A percentile compares a stretch with the other conserved stretches of the same genome.
Evolutionary conservation across 2,797 vertebrate genomes (phyloP).

Genomic region (Mus spretus): DNA sequence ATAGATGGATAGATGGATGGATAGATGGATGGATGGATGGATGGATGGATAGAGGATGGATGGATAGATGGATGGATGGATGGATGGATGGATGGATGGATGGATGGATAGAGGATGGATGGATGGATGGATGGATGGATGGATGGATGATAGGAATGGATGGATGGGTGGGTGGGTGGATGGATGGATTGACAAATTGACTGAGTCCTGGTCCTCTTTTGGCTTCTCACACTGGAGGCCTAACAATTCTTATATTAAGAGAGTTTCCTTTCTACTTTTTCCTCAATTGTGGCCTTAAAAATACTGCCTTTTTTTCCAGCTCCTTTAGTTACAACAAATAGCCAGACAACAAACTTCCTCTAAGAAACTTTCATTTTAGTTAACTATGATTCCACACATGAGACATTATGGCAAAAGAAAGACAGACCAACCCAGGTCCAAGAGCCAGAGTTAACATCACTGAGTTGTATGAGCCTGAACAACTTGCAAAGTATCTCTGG

Average conservation of each 20-base stretch:
- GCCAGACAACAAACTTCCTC: neutral
- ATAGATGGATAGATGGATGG: neutral
- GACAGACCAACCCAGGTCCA: slow-evolving; percentile 3
- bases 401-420: slow-evolving; percentile 40
- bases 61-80: too few relatives aligned
- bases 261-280: neutral
- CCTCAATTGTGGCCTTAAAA: slow-evolving; percentile 40
- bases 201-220: neutral
- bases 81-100: too few relatives aligned
- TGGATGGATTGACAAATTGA: neutral
- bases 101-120: neutral
- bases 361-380: slow-evolving; percentile 13
- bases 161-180: neutral
- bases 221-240: neutral
- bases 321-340: slow-evolving; percentile 23
- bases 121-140: too few relatives aligned
- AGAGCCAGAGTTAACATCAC: slow-evolving; percentile 46
- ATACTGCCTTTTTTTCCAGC: neutral
- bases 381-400: slow-evolving; percentile 23
- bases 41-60: neutral
- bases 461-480: slow-evolving; percentile 23
- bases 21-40: neutral
- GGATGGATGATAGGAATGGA: too few relatives aligned
- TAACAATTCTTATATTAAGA: neutral
- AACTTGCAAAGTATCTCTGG: slow-evolving; percentile 53